Evolutionary conservation across 1,140 invertebrate species (phyloP).

Genomic region (Dinothrombium tinctorium): DNA sequence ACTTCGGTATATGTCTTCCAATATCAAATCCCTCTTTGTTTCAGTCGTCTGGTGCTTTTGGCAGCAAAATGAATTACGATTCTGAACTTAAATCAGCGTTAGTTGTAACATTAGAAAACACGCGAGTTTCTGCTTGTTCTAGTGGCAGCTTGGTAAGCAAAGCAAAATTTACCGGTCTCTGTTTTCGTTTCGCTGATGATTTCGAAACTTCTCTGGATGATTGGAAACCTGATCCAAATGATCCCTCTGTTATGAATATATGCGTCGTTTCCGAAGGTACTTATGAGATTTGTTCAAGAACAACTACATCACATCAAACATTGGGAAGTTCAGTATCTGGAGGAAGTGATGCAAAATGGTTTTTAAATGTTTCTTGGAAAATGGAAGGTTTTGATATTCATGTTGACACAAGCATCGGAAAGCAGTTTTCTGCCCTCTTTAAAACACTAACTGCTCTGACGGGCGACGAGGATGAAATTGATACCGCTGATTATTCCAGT

Average conservation of each 20-base stretch:
- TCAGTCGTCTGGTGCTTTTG: neutral
- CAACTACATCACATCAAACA: conserved; percentile 40
- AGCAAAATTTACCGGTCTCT: conserved; percentile 37
- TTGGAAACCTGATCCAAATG: conserved; percentile 74
- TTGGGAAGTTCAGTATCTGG: neutral
- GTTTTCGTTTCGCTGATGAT: conserved; percentile 78
- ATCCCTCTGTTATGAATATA: conserved; percentile 67
- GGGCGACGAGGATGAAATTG: conserved; percentile 25
- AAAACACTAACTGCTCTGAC: conserved; percentile 85
- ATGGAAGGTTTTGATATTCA: conserved; percentile 98
- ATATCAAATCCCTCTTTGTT: conserved; percentile 3
- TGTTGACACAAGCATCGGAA: conserved; percentile 82
- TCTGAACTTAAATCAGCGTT: conserved; percentile 62
- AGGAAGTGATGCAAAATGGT: conserved; percentile 77
- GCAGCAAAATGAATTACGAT: conserved; percentile 25
- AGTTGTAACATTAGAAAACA: conserved; percentile 78
- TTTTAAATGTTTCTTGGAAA: conserved; percentile 89
- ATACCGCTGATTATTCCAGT: conserved; percentile 11
- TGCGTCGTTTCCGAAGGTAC: conserved; percentile 93
- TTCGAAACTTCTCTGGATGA: conserved; percentile 88
- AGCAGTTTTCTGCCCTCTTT: conserved; percentile 71
- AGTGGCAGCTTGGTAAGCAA: conserved; percentile 54
- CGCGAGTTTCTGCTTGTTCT: conserved; percentile 69
- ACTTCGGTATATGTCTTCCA: conserved; percentile 90
- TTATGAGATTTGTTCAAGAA: conserved; percentile 84